Evolutionary conservation across 1,140 invertebrate species (phyloP).

Genomic region (Parasteatoda tepidariorum): DNA sequence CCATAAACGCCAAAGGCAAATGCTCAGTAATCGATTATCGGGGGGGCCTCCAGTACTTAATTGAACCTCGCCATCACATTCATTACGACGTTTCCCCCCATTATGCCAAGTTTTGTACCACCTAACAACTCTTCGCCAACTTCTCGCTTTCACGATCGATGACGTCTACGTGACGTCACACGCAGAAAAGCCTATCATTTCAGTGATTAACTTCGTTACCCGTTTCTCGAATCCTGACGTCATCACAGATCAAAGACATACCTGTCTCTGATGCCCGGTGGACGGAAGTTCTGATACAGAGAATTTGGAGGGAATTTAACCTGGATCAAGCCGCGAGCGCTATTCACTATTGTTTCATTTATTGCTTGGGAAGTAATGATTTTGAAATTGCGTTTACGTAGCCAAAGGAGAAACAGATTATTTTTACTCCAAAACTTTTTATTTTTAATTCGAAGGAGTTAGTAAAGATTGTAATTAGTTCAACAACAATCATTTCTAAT

Average conservation of each 20-base stretch:
- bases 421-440: too few relatives aligned
- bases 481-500: too few relatives aligned
- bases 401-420: too few relatives aligned
- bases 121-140: slow-evolving; percentile 7
- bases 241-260: slow-evolving; percentile 47
- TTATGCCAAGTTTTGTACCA: background rate
- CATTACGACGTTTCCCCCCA: slow-evolving; percentile 18
- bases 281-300: too few relatives aligned
- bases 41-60: slow-evolving; percentile 47
- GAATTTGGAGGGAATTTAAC: too few relatives aligned
- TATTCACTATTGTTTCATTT: too few relatives aligned
- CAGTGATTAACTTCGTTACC: slow-evolving; percentile 53
- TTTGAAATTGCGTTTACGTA: too few relatives aligned
- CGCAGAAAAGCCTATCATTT: slow-evolving; percentile 41
- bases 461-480: too few relatives aligned
- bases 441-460: too few relatives aligned
- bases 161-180: slow-evolving; percentile 49
- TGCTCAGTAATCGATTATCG: slow-evolving; percentile 43
- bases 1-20: slow-evolving; percentile 46
- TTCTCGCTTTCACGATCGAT: slow-evolving; percentile 20
- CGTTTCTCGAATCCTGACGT: slow-evolving; percentile 17
- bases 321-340: too few relatives aligned
- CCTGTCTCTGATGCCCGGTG: background rate
- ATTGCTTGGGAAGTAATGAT: too few relatives aligned
- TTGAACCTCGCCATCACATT: slow-evolving; percentile 55